phyloP scores from a whole-genome alignment of 1,140 invertebrate species.

The Macrocentrus cingulum region DNA sequence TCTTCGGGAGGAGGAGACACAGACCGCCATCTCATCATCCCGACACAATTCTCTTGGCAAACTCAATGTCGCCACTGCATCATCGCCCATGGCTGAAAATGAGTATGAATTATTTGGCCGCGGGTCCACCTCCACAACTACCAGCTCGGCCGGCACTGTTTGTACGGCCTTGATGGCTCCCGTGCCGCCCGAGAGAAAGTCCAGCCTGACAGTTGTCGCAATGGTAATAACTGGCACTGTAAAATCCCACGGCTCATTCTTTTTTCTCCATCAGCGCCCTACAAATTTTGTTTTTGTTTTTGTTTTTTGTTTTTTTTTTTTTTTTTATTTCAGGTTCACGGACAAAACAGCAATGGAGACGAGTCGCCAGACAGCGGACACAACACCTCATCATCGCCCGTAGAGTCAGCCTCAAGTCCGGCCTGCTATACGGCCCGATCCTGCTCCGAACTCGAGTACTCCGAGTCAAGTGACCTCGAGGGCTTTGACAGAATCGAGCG shows the following conservation, averaged over 20 bases:
- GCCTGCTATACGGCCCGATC: slow-evolving; percentile 67
- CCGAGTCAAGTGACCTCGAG: slow-evolving; percentile 83
- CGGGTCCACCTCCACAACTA: slow-evolving; percentile 85
- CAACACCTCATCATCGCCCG: slow-evolving; percentile 78
- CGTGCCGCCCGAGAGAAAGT: slow-evolving; percentile 75
- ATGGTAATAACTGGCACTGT: slow-evolving; percentile 44
- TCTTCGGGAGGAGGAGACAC: slow-evolving; percentile 74
- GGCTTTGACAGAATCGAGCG: slow-evolving; percentile 81
- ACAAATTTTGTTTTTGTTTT: too few relatives aligned
- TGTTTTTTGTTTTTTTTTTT: background rate
- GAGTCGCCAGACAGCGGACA: slow-evolving; percentile 78
- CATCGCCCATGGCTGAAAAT: slow-evolving; percentile 68
- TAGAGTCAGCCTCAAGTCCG: slow-evolving; percentile 71
- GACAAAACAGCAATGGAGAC: slow-evolving; percentile 64
- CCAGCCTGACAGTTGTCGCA: slow-evolving; percentile 58
- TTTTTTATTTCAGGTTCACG: too few relatives aligned
- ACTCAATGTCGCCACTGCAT: slow-evolving; percentile 53
- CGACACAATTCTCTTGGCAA: slow-evolving; percentile 49
- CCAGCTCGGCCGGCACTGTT: slow-evolving; percentile 86
- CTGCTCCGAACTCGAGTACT: slow-evolving; percentile 71
- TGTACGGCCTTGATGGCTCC: slow-evolving; percentile 78
- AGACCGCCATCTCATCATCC: slow-evolving; percentile 41
- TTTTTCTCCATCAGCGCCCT: too few relatives aligned
- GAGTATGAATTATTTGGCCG: slow-evolving; percentile 88
- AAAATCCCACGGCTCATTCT: background rate